Base-by-base conservation (phyloP, 2,113 vertebrate species). In the Ceyx cyanopectus region DNA sequence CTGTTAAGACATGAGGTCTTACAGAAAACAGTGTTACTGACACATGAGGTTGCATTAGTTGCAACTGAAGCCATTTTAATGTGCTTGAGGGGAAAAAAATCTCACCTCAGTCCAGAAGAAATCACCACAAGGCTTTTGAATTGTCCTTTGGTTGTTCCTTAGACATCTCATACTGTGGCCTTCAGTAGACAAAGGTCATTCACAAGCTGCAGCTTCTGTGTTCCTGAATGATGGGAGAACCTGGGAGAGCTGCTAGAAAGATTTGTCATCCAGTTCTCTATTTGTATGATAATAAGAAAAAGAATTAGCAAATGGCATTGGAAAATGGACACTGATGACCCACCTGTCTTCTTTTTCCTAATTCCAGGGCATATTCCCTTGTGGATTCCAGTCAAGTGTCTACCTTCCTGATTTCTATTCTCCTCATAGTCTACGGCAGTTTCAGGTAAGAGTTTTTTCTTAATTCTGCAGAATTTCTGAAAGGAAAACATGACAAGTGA, bases 381-480 rank as follows among this genome's bases (percentile, higher is more conserved):
- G 99, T 99, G 96, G 99, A 99, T 98, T 99, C 99, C 97, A 99
- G 99, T 97, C 99, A 99, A 98, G 99, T 99, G 95, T 99, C 99
- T 92, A 99, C 99, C 81, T 99, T 99, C 97, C 98, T 99, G 96
- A 99, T 98, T 96, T 98, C 98, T 90, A 98, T 98, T 95, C 98
- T 98, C 34, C 98, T 98, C 73, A 98, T 98, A 95, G 98, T 98
- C 87, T 98, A 98, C 3, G 98, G 98, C 90, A 98, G 98, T 95
- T 98, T 98, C 98, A 98, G 98, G 98, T 98, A 98, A 97, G 98
- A 82, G 13, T 67, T 40, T 90, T 90, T 92, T 40, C 72, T 68
- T 74, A 21, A 14, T 73, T 85, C 85, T 76, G 5, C 43, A 80
- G 26, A 76, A 20, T 41, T 74, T 14, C 57, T 93, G 11, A 15